Evolutionary conservation across 2,113 vertebrate genomes (phyloP).

Genomic region (Equus quagga): DNA sequence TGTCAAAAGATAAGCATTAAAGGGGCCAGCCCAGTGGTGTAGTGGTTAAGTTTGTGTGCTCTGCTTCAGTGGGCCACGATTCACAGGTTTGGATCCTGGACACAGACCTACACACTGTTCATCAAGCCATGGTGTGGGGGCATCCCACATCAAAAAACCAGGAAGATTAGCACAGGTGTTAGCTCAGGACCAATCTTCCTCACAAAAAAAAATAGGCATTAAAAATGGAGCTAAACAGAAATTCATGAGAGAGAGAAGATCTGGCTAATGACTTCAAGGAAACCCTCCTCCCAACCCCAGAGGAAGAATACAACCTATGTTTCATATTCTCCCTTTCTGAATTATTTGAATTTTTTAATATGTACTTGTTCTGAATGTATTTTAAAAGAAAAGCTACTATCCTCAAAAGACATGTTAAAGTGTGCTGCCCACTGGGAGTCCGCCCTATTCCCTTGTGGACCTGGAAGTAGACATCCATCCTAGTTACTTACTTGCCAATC

Average conservation of each 20-base stretch:
- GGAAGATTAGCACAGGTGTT: too few relatives aligned
- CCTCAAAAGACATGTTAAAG: slow-evolving; percentile 12
- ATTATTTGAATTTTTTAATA: slow-evolving; percentile 19
- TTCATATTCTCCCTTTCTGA: slow-evolving; percentile 35
- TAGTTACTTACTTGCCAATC: slow-evolving; percentile 91
- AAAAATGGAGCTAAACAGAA: slow-evolving; percentile 22
- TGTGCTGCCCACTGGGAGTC: background rate
- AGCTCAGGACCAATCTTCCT: too few relatives aligned
- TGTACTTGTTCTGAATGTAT: background rate
- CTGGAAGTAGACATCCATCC: background rate
- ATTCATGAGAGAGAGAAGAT: background rate
- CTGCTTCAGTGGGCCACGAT: too few relatives aligned
- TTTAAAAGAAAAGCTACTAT: slow-evolving; percentile 34
- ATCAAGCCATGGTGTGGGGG: too few relatives aligned
- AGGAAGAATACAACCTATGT: background rate
- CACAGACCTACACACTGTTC: too few relatives aligned
- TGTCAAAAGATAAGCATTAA: background rate
- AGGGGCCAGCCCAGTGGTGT: background rate
- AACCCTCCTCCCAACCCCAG: background rate
- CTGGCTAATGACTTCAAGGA: background rate
- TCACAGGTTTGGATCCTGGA: too few relatives aligned
- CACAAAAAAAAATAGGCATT: background rate
- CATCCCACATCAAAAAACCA: too few relatives aligned
- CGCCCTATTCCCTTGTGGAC: background rate
- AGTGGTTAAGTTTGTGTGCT: too few relatives aligned